Percentiles rank a stretch among this genome's conserved stretches.
Evolutionary conservation across 2,797 vertebrate genomes (phyloP).

Genomic region (Urosaurus nigricauda): DNA sequence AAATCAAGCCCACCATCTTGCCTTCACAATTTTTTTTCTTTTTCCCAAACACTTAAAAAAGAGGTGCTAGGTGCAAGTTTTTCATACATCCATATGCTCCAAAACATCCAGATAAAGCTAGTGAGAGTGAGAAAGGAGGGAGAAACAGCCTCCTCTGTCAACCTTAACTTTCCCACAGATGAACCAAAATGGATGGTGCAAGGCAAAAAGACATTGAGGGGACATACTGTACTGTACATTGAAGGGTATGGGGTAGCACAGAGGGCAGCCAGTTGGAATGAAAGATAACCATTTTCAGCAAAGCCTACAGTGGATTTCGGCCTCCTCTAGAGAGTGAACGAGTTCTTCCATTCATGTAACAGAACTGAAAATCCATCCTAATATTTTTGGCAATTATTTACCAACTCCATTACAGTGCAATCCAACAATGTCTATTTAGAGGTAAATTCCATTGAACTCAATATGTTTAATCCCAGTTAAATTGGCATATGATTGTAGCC

Average conservation of each 20-base stretch:
- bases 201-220: background rate
- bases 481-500: background rate
- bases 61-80: background rate
- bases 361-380: background rate
- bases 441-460: background rate
- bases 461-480: background rate
- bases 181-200: background rate
- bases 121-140: background rate
- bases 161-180: background rate
- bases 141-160: background rate
- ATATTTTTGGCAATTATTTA: conserved; percentile 25
- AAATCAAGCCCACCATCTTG: background rate
- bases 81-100: background rate
- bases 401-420: conserved; percentile 16
- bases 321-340: background rate
- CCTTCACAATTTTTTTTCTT: background rate
- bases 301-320: background rate
- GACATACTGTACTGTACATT: no score
- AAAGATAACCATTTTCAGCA: background rate
- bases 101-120: background rate
- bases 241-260: background rate
- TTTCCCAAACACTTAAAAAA: background rate
- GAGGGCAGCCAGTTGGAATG: background rate
- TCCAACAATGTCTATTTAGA: background rate
- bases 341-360: background rate